These are phyloP conservation scores for Papilio protenor DNA, from an alignment of 2,888 invertebrate species.

Conservation along the genomic window DNA sequence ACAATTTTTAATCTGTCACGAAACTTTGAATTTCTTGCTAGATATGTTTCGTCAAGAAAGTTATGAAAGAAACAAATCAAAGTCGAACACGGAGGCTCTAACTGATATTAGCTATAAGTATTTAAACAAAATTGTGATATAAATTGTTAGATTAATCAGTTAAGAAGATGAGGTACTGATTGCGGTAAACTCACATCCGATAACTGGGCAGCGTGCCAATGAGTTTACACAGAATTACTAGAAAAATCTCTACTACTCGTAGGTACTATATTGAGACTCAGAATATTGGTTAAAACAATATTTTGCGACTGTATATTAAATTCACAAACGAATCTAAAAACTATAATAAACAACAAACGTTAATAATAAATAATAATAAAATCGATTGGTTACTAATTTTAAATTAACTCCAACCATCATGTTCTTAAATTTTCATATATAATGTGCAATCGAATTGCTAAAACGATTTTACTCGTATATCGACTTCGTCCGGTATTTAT, in stretches of 20 bases:
- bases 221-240: not conserved
- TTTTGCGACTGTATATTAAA: too few relatives aligned
- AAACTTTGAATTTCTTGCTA: too few relatives aligned
- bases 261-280: not conserved
- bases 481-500: not conserved
- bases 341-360: too few relatives aligned
- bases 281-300: not conserved
- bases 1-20: too few relatives aligned
- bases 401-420: not conserved
- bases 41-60: too few relatives aligned
- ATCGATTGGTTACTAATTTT: not conserved
- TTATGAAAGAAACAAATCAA: too few relatives aligned
- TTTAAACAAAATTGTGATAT: not conserved
- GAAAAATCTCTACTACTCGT: not conserved
- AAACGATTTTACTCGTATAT: not conserved
- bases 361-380: too few relatives aligned
- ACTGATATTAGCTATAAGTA: not conserved
- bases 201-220: constrained; percentile 7
- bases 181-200: constrained; percentile 7
- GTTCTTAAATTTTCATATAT: not conserved
- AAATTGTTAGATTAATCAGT: not conserved
- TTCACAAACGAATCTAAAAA: too few relatives aligned
- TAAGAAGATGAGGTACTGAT: not conserved
- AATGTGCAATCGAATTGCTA: not conserved
- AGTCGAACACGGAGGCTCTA: not conserved